Evolutionary conservation across 2,113 vertebrate species (phyloP).

Genomic region (Lucifuga dentata): DNA sequence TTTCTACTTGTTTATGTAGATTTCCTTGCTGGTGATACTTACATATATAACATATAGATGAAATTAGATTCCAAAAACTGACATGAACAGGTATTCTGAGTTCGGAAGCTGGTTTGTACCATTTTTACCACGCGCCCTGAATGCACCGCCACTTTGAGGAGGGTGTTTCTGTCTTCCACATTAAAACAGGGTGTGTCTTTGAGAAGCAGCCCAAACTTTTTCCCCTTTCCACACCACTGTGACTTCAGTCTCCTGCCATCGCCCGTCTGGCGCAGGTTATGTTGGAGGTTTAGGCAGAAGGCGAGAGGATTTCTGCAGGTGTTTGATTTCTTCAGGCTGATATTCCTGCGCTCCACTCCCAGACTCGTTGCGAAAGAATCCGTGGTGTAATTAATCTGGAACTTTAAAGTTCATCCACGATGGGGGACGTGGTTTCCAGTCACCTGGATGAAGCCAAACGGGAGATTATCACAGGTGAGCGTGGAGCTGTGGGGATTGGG

Average conservation of each 20-base stretch:
- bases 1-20: no score
- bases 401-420: conserved; percentile 61
- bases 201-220: background rate
- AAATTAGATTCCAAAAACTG: background rate
- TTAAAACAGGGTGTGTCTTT: conserved; percentile 62
- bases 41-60: no score
- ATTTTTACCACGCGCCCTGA: background rate
- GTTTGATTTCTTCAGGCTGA: background rate
- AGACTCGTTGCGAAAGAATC: background rate
- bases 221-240: no score
- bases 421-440: conserved; percentile 92
- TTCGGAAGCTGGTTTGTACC: background rate
- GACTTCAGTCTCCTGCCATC: background rate
- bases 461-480: conserved; percentile 91
- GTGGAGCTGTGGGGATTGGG: background rate
- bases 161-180: conserved; percentile 20
- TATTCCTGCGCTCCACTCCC: background rate
- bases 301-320: fast-evolving
- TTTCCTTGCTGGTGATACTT: no score
- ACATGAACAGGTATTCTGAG: background rate
- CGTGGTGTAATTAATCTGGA: conserved; percentile 1
- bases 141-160: conserved; percentile 41
- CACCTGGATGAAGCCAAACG: conserved; percentile 93
- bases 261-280: background rate
- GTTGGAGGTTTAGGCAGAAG: background rate